Evolutionary conservation across 2,113 vertebrate species (phyloP).

Genomic region (Platichthys flesus): DNA sequence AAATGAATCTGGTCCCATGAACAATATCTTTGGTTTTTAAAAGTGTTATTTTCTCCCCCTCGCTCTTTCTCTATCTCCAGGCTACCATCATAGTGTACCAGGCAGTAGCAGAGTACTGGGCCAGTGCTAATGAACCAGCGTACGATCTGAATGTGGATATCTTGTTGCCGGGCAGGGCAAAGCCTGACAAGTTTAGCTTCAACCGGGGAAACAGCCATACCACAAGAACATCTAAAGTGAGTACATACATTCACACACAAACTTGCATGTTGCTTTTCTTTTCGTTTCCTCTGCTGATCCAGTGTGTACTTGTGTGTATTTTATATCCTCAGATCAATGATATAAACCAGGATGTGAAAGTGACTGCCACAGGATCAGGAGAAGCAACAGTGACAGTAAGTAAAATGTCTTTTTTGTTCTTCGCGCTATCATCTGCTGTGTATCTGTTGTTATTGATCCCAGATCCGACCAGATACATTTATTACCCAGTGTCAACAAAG

Average conservation of each 20-base stretch:
- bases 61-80: too few species aligned
- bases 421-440: neutral
- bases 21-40: too few species aligned
- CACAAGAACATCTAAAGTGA: slow-evolving; percentile 82
- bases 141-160: too few species aligned
- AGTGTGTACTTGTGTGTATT: neutral
- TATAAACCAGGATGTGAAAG: slow-evolving; percentile 78
- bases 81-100: too few species aligned
- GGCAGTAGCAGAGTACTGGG: too few species aligned
- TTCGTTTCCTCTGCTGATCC: slow-evolving; percentile 8
- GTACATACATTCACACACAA: neutral
- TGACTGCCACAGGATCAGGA: slow-evolving; percentile 83
- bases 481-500: neutral
- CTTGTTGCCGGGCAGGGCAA: slow-evolving; percentile 68
- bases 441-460: neutral
- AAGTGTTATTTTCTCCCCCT: too few species aligned
- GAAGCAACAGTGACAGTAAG: slow-evolving; percentile 82
- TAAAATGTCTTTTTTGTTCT: neutral
- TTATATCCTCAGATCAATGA: slow-evolving; percentile 55
- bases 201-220: slow-evolving; percentile 59
- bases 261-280: neutral
- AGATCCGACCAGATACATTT: neutral
- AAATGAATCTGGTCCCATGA: neutral
- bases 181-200: slow-evolving; percentile 57
- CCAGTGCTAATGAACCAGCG: too few species aligned